Base-by-base conservation (phyloP, 2,113 vertebrate genomes). In the Ardeotis arabs region DNA sequence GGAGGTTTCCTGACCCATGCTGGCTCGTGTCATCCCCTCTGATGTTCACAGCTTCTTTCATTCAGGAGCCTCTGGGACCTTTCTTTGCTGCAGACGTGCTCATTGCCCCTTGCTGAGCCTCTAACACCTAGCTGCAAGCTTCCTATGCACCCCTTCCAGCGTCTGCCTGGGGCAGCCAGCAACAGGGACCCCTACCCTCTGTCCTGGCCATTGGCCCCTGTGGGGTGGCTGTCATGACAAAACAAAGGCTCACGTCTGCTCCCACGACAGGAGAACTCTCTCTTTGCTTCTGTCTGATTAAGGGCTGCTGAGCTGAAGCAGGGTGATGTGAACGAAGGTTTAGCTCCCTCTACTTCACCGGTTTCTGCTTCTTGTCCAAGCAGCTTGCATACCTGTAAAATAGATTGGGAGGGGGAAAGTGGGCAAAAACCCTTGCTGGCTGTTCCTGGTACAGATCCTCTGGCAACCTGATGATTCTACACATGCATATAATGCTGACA, bases 31-130 rank as follows among this genome's bases (percentile, higher is more conserved):
- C 62, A 67, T 59, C 35, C 22, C 15, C 58, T 33, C 4, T 41
- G 69, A 9, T 58, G 49, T 22, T 90, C 47, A 72, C 35, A 93
- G 33, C 27, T 89, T 13, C 49, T 87, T 77, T 84, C 0, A 0
- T 78, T 78, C 60, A 68, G 73, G 66, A 87, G 35, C 44, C 35
- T 62, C 62, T 49, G 17, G 41, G 76, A 67, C 47, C 55, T 83
- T 69, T 13, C 8, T 67, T 75, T 82, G 60, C 39, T 62, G 35
- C 52, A 93, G 63, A 80, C 0, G 0, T 12, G 4, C 17, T 35
- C 33, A 6, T 59, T 74, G 50, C 6, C 21, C 68, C 50, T 29
- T 0, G 0, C 7, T 81, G 55, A 89, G 50, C 50, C 35, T 66
- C 64, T 49, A 64, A 45, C 52, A 6, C 23, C 29, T 59, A 67